Evolutionary conservation across 2,113 vertebrate genomes (phyloP), one percentile per base, ranked within the genome.

Genomic region (Echinops telfairi): DNA sequence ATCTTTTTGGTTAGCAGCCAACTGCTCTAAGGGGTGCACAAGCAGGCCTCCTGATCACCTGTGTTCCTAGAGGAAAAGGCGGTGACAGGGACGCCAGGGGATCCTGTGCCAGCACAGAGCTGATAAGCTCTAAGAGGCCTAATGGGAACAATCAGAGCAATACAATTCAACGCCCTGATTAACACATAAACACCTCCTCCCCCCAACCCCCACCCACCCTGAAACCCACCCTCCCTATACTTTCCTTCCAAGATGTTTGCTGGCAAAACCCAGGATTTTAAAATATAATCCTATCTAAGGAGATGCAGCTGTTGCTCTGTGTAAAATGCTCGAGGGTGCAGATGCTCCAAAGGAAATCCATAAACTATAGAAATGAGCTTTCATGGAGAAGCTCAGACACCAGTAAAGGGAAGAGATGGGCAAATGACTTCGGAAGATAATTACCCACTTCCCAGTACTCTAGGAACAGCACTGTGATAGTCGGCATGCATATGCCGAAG

Each of bases 291-390:
- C 31, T 36, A 60, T 90, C 82, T 78, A 71, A 91, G 91, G 80
- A 88, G 83, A 88, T 82, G 31, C 88, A 96, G 94, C 94, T 95
- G 82, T 53, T 70, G 93, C 87, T 85, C 81, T 90, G 62, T 68
- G 58, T 43, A 92, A 82, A 90, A 92, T 76, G 84, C 70, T 88
- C 81, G 53, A 91, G 85, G 62, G 83, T 87, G 87, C 31, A 95
- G 64, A 92, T 95, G 23, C 53, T 95, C 89, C 68, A 97, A 95
- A 96, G 92, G 91, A 95, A 97, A 97, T 97, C 95, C 92, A 96
- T 73, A 92, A 97, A 95, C 88, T 91, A 70, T 38, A 93, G 64
- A 96, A 97, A 96, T 88, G 91, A 96, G 68, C 78, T 89, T 33
- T 85, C 94, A 83, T 91, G 81, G 83, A 94, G 95, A 96, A 96